phyloP scores from a whole-genome alignment of 2,797 vertebrate genomes.

The Helarctos malayanus region DNA sequence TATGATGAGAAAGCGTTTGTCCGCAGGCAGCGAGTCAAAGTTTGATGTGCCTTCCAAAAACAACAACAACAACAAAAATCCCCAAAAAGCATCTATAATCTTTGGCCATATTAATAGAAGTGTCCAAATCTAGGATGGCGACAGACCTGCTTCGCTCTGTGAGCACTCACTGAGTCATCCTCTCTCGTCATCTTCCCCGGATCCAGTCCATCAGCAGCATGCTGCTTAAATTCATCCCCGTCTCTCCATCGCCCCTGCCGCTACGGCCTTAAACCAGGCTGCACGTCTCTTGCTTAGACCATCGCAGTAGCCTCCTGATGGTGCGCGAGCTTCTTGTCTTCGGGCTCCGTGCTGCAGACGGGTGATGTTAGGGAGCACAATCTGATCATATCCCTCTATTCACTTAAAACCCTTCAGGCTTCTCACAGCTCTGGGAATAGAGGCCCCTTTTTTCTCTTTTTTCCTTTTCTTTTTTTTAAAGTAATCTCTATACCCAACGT shows the following conservation, averaged over 20 bases:
- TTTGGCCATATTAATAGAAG: constrained; percentile 84
- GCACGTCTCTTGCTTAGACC: background rate
- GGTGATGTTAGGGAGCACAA: background rate
- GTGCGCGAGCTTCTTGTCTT: background rate
- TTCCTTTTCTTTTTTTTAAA: background rate
- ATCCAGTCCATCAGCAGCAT: background rate
- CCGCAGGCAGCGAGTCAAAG: constrained; percentile 80
- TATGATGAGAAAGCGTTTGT: constrained; percentile 77
- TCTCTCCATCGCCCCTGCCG: background rate
- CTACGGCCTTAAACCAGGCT: background rate
- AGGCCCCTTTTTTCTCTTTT: background rate
- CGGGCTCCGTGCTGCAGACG: background rate
- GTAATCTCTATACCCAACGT: background rate
- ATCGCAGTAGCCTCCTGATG: background rate
- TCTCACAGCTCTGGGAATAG: background rate
- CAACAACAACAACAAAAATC: background rate
- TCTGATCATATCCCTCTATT: background rate
- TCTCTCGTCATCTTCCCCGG: constrained; percentile 42
- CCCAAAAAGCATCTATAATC: constrained; percentile 76
- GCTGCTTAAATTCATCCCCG: background rate
- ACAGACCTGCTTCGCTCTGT: constrained; percentile 59
- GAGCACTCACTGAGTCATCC: constrained; percentile 77
- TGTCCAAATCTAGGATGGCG: constrained; percentile 79
- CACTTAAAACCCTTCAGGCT: background rate
- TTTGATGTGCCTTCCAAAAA: constrained; percentile 78